Conservation (phyloP, 1,140 invertebrate genomes). For the Leptopilina clavipes region DNA sequence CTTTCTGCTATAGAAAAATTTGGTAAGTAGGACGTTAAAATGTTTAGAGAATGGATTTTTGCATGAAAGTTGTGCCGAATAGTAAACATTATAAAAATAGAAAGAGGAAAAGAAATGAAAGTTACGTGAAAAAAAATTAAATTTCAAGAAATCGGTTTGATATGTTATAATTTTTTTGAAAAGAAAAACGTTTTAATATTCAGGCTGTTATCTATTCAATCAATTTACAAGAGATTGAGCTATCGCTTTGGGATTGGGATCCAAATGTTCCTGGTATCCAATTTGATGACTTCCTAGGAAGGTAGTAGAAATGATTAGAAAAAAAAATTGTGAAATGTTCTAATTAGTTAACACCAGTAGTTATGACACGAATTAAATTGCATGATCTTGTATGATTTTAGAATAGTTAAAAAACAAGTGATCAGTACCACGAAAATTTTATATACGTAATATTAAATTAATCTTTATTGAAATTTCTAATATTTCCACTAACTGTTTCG, state of each 20-base stretch:
- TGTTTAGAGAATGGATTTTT: not conserved
- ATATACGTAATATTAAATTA: too few relatives aligned
- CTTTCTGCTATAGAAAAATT: not conserved
- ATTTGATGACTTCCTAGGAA: constrained; percentile 90
- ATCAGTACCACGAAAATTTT: too few relatives aligned
- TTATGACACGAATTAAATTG: not conserved
- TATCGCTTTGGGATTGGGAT: constrained; percentile 91
- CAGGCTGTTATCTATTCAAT: constrained; percentile 84
- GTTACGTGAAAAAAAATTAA: not conserved
- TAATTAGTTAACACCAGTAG: not conserved
- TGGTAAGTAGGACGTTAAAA: not conserved
- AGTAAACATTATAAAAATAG: not conserved
- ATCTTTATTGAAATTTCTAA: too few relatives aligned
- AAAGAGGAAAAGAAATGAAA: not conserved
- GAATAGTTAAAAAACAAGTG: not conserved
- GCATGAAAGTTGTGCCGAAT: not conserved
- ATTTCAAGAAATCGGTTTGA: not conserved
- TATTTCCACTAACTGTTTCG: too few relatives aligned
- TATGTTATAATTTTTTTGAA: not conserved
- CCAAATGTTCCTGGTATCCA: constrained; percentile 84
- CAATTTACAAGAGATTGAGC: constrained; percentile 81
- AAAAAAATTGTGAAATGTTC: constrained; percentile 29
- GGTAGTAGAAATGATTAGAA: constrained; percentile 75
- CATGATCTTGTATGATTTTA: not conserved
- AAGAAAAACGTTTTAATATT: constrained; percentile 55